Conservation (phyloP, 2,888 invertebrate genomes). For the Sphaerophoria taeniata region DNA sequence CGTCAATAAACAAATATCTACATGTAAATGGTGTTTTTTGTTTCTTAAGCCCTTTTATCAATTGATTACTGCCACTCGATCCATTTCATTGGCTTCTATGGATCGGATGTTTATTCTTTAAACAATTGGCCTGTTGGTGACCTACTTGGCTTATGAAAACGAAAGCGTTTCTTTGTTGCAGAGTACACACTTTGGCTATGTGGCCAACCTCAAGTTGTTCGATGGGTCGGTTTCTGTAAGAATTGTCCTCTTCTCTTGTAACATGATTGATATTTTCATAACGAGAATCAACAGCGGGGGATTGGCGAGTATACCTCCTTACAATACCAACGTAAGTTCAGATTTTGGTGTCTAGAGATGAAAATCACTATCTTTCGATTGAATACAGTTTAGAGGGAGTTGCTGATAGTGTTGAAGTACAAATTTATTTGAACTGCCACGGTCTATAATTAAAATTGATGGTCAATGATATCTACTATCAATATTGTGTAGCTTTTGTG, state of each 20-base stretch:
- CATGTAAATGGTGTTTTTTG: slow-evolving; percentile 39
- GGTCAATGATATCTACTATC: slow-evolving; percentile 88
- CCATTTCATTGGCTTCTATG: slow-evolving; percentile 86
- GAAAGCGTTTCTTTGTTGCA: slow-evolving; percentile 68
- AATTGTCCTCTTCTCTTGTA: slow-evolving; percentile 77
- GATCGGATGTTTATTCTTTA: slow-evolving; percentile 84
- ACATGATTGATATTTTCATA: slow-evolving; percentile 84
- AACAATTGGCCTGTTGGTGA: slow-evolving; percentile 80
- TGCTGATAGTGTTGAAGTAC: slow-evolving; percentile 85
- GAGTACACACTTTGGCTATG: slow-evolving; percentile 77
- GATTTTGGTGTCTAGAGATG: too few relatives aligned
- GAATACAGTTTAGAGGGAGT: slow-evolving; percentile 84
- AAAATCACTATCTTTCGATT: too few relatives aligned
- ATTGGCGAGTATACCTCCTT: slow-evolving; percentile 86
- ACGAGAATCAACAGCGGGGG: slow-evolving; percentile 87
- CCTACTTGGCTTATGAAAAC: slow-evolving; percentile 74
- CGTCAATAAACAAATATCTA: background rate
- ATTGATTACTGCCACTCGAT: slow-evolving; percentile 86
- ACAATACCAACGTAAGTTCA: slow-evolving; percentile 85
- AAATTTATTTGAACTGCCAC: slow-evolving; percentile 87
- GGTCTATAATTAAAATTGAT: slow-evolving; percentile 87
- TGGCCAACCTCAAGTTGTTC: slow-evolving; percentile 78
- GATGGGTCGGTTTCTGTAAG: slow-evolving; percentile 77
- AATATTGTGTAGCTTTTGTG: slow-evolving; percentile 86
- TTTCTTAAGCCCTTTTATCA: slow-evolving; percentile 83